A percentile compares a stretch with the other conserved stretches of the same genome.
Evolutionary conservation across 2,888 invertebrate species (phyloP).

Genomic region (Achlya flavicornis): DNA sequence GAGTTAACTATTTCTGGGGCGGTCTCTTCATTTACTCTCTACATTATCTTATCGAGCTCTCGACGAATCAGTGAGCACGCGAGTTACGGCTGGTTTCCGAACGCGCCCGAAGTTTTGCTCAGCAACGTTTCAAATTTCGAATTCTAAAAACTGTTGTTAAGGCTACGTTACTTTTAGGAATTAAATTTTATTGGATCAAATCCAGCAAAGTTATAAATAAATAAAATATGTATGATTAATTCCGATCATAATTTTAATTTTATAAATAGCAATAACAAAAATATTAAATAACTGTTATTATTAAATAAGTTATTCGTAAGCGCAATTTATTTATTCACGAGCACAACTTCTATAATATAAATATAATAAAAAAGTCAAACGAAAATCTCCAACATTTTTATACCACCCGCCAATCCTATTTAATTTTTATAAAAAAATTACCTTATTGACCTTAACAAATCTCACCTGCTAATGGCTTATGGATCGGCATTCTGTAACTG

Average conservation of each 20-base stretch:
- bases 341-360: too few relatives aligned
- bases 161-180: constrained; percentile 24
- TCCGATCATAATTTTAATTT: too few relatives aligned
- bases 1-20: constrained; percentile 42
- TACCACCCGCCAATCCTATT: too few relatives aligned
- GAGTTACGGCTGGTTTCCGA: constrained; percentile 60
- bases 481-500: constrained; percentile 32
- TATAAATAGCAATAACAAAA: too few relatives aligned
- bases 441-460: constrained; percentile 39
- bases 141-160: constrained; percentile 58
- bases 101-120: constrained; percentile 43
- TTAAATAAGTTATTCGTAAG: too few relatives aligned
- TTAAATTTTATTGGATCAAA: too few relatives aligned
- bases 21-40: constrained; percentile 34
- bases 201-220: too few relatives aligned
- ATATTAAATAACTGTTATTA: too few relatives aligned
- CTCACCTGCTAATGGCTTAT: constrained; percentile 61
- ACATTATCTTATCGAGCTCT: constrained; percentile 68
- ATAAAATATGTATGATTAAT: too few relatives aligned
- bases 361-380: too few relatives aligned
- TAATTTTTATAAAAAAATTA: too few relatives aligned
- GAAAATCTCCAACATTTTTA: too few relatives aligned
- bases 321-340: neutral
- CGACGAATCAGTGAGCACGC: constrained; percentile 78
- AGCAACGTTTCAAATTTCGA: constrained; percentile 47